phyloP scores from a whole-genome alignment of 2,113 vertebrate species.

The Hypomesus transpacificus region DNA sequence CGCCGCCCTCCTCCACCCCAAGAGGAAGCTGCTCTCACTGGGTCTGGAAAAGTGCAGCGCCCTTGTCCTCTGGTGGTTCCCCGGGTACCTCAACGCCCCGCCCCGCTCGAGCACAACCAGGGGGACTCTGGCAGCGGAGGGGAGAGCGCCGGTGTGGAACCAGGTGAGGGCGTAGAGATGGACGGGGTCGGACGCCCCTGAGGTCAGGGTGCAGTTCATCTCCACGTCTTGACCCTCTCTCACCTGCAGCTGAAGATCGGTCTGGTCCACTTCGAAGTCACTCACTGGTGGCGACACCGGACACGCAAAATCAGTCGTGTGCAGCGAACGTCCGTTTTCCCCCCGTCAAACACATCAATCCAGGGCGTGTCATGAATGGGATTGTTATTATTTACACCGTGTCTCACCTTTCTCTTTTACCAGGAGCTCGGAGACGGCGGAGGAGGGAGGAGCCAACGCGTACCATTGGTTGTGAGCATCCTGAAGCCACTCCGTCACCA shows the following conservation, averaged over 20 bases:
- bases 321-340: not conserved
- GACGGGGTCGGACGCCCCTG: constrained; percentile 25
- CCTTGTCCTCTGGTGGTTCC: not conserved
- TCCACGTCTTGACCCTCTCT: constrained; percentile 39
- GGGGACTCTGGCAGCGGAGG: not conserved
- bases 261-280: constrained; percentile 41
- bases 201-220: constrained; percentile 53
- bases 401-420: constrained; percentile 55
- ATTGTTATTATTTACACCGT: too few species aligned
- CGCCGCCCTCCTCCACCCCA: constrained; percentile 45
- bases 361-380: not conserved
- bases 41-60: constrained; percentile 56
- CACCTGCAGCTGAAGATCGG: not conserved
- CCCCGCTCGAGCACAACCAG: constrained; percentile 52
- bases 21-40: constrained; percentile 36
- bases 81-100: constrained; percentile 52
- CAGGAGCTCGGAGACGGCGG: constrained; percentile 23
- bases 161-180: constrained; percentile 57
- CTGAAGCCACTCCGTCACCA: constrained; percentile 69
- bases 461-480: constrained; percentile 66
- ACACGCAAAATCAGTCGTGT: not conserved
- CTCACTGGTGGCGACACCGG: constrained; percentile 37
- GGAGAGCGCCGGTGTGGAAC: constrained; percentile 33
- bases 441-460: constrained; percentile 32
- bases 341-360: not conserved